phyloP scores from a whole-genome alignment of 2,797 vertebrate species.

The Remorina albescens region DNA sequence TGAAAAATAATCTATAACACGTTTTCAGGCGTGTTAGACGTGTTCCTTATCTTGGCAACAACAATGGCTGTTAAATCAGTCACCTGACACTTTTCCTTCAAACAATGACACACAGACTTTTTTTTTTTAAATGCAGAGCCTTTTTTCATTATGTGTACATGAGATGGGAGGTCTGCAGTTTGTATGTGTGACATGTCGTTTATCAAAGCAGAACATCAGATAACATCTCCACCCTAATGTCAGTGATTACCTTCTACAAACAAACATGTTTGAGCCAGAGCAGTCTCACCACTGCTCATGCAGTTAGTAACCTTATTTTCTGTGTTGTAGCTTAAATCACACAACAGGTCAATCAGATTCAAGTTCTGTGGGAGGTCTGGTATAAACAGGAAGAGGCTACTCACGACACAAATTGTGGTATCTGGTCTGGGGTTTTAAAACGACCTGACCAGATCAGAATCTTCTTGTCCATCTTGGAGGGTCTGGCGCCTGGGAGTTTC shows the following conservation, averaged over 20 bases:
- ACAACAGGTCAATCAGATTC: slow-evolving; percentile 30
- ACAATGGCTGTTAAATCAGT: slow-evolving; percentile 3
- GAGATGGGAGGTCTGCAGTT: slow-evolving; percentile 39
- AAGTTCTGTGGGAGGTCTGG: slow-evolving; percentile 49
- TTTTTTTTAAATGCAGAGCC: background rate
- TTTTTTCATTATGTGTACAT: background rate
- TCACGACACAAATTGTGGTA: slow-evolving; percentile 93
- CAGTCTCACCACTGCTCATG: slow-evolving; percentile 16
- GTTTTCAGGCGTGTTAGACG: background rate
- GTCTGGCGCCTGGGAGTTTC: slow-evolving; percentile 86
- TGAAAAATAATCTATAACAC: background rate
- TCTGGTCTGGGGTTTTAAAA: slow-evolving; percentile 91
- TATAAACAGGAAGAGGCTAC: slow-evolving; percentile 82
- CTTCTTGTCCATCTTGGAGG: slow-evolving; percentile 87
- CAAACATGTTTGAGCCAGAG: slow-evolving; percentile 62
- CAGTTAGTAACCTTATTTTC: slow-evolving; percentile 48
- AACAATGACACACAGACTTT: background rate
- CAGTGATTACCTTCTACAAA: slow-evolving; percentile 65
- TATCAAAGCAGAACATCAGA: slow-evolving; percentile 58
- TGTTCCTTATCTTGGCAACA: slow-evolving; percentile 7
- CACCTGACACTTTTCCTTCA: background rate
- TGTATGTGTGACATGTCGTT: slow-evolving; percentile 46
- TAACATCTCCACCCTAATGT: slow-evolving; percentile 59
- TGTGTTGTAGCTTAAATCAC: slow-evolving; percentile 53
- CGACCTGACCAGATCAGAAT: slow-evolving; percentile 91